Conservation (phyloP, 2,888 invertebrate genomes). For the Odontocerum albicorne region DNA sequence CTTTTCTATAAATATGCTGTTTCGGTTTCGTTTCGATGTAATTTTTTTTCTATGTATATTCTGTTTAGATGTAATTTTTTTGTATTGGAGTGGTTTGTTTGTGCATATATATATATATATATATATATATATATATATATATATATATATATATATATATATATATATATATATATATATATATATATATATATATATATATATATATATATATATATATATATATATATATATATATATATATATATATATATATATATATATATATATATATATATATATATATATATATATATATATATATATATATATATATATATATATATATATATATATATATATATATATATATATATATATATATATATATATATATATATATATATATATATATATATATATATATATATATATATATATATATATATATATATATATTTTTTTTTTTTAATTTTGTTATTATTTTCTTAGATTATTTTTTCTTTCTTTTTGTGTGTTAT, state of each 20-base stretch:
- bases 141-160: not conserved
- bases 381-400: not conserved
- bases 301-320: not conserved
- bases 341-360: not conserved
- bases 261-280: not conserved
- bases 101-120: constrained; percentile 5
- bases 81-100: too few species aligned
- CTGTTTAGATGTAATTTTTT: too few species aligned
- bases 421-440: too few species aligned
- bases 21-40: too few species aligned
- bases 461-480: too few species aligned
- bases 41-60: too few species aligned
- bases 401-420: too few species aligned
- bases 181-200: not conserved
- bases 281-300: not conserved
- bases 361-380: not conserved
- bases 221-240: not conserved
- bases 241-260: not conserved
- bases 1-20: too few species aligned
- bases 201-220: not conserved
- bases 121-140: constrained; percentile 3
- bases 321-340: not conserved
- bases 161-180: not conserved
- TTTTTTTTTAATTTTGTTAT: too few species aligned
- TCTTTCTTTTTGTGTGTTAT: too few species aligned